Conservation (phyloP, 2,113 vertebrate species). For the Ia io region DNA sequence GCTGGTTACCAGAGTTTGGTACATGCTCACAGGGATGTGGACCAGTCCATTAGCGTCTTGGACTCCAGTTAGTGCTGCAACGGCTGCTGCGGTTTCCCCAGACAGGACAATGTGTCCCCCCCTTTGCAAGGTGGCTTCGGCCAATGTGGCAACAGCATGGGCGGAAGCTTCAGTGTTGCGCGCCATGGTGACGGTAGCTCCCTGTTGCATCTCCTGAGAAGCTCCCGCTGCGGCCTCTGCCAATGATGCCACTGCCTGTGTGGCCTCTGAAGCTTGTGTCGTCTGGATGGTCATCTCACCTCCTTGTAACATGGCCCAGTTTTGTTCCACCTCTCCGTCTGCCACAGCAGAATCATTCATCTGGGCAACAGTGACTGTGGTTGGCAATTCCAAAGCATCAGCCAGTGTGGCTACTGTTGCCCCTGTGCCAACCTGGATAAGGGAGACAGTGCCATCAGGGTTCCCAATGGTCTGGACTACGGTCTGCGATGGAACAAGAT, state of each 20-base stretch:
- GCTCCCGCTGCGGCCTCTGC: constrained; percentile 96
- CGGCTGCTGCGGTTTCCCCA: constrained; percentile 95
- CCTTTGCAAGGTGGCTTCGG: constrained; percentile 96
- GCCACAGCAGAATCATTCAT: constrained; percentile 96
- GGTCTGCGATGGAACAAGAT: constrained; percentile 95
- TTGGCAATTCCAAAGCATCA: constrained; percentile 95
- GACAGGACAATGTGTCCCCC: constrained; percentile 97
- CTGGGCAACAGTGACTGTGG: constrained; percentile 95
- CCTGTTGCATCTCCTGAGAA: constrained; percentile 94
- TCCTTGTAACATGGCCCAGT: constrained; percentile 95
- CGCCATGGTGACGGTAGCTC: constrained; percentile 97
- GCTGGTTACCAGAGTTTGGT: constrained; percentile 98
- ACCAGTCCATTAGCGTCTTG: constrained; percentile 94
- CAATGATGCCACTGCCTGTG: constrained; percentile 94
- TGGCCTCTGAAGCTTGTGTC: constrained; percentile 96
- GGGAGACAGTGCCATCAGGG: constrained; percentile 96
- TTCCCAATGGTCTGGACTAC: constrained; percentile 99
- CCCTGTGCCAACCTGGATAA: constrained; percentile 98
- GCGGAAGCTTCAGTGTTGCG: constrained; percentile 98
- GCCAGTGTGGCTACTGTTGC: constrained; percentile 96
- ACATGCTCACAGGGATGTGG: constrained; percentile 98
- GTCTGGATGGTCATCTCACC: constrained; percentile 99
- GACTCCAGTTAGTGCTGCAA: constrained; percentile 95
- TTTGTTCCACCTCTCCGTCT: constrained; percentile 94
- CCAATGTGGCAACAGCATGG: constrained; percentile 95